Conservation (phyloP, 1,140 invertebrate species). For the Subanguina moxae region DNA sequence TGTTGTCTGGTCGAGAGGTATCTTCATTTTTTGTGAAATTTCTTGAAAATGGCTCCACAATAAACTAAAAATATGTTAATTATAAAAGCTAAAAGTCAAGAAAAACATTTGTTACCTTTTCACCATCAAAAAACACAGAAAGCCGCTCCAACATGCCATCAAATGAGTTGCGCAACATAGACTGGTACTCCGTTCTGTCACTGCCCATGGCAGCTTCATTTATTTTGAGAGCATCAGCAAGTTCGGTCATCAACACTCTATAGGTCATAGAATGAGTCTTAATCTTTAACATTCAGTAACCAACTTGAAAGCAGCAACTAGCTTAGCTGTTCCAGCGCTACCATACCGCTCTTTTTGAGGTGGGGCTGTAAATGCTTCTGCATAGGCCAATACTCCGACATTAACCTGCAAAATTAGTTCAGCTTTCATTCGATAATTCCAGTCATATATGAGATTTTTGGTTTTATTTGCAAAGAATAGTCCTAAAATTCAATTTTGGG, state of each 20-base stretch:
- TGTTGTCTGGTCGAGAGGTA: conserved; percentile 7
- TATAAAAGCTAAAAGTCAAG: too few species aligned
- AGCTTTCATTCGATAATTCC: not conserved
- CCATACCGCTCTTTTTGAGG: conserved; percentile 37
- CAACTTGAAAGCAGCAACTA: conserved; percentile 40
- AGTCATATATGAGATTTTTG: too few species aligned
- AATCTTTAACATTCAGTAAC: conserved; percentile 17
- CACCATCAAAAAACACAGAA: conserved; percentile 43
- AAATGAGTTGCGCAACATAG: conserved; percentile 46
- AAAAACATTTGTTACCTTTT: conserved; percentile 35
- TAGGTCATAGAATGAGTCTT: not conserved
- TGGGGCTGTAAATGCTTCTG: conserved; percentile 45
- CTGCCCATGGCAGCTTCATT: conserved; percentile 40
- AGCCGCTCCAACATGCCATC: conserved; percentile 50
- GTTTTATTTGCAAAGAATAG: too few species aligned
- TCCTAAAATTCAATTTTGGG: too few species aligned
- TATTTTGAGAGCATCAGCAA: conserved; percentile 35
- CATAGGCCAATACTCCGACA: conserved; percentile 44
- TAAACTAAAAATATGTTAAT: conserved; percentile 17
- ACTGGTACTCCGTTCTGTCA: conserved; percentile 44
- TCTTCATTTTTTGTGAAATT: not conserved
- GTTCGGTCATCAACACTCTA: conserved; percentile 41
- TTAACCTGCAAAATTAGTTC: conserved; percentile 30
- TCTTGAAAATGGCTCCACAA: not conserved
- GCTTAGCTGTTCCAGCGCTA: conserved; percentile 31